A percentile compares a stretch with the other conserved stretches of the same genome.
phyloP scores from a whole-genome alignment of 2,888 invertebrate genomes.

The Stenichneumon culpator region DNA sequence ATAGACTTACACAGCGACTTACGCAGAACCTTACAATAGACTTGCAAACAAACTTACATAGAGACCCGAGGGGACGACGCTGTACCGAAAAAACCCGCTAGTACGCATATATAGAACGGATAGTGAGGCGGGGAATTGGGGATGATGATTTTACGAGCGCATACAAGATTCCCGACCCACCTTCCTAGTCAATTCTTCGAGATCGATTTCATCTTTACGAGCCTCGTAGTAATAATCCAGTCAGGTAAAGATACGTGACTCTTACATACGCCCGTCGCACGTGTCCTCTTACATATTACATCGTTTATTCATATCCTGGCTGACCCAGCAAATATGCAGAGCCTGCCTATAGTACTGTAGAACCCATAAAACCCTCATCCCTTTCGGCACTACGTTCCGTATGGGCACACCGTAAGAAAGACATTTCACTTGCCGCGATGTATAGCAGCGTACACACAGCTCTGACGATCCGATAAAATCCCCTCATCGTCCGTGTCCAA shows the following conservation, averaged over 20 bases:
- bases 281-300: constrained; percentile 56
- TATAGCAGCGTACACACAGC: constrained; percentile 13
- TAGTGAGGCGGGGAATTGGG: constrained; percentile 12
- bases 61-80: neutral
- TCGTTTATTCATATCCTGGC: constrained; percentile 65
- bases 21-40: neutral
- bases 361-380: constrained; percentile 53
- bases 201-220: constrained; percentile 64
- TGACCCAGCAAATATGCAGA: constrained; percentile 65
- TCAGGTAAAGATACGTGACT: constrained; percentile 35
- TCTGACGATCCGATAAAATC: constrained; percentile 52
- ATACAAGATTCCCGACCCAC: neutral
- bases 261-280: constrained; percentile 8
- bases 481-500: constrained; percentile 1
- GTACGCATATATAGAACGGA: neutral
- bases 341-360: constrained; percentile 37
- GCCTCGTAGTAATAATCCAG: constrained; percentile 48
- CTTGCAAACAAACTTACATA: neutral
- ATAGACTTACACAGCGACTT: neutral
- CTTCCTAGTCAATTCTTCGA: constrained; percentile 10
- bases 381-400: neutral
- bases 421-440: constrained; percentile 46
- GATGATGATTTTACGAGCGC: constrained; percentile 44
- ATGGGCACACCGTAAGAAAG: constrained; percentile 45
- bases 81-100: neutral